Evolutionary conservation across 2,113 vertebrate species (phyloP).

Genomic region (Caranx ignobilis): DNA sequence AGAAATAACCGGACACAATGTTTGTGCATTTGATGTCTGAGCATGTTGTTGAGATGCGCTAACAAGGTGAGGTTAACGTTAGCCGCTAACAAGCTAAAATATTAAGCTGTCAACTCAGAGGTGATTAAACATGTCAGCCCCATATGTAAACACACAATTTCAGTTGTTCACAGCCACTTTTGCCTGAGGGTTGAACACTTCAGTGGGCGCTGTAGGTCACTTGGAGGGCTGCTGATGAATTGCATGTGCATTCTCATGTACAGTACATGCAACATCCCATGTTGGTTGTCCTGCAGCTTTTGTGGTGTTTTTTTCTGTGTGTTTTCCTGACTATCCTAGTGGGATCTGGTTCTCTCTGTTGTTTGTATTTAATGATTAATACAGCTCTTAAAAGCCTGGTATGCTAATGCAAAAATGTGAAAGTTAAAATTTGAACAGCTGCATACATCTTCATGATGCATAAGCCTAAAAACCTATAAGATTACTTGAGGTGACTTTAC

Average conservation of each 20-base stretch:
- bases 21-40: not conserved
- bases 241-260: not conserved
- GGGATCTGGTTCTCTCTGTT: not conserved
- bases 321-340: not conserved
- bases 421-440: not conserved
- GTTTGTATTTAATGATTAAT: not conserved
- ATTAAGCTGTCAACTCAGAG: not conserved
- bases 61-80: not conserved
- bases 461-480: not conserved
- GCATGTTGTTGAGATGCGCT: not conserved
- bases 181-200: conserved; percentile 5
- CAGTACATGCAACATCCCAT: no score
- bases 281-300: not conserved
- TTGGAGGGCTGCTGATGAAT: not conserved
- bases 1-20: not conserved
- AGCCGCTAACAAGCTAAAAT: not conserved
- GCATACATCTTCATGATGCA: conserved; percentile 10
- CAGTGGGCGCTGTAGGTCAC: conserved; percentile 12
- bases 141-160: conserved; percentile 7
- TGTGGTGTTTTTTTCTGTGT: not conserved
- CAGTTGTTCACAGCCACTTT: conserved; percentile 5
- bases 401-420: not conserved
- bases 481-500: not conserved
- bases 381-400: not conserved
- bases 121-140: not conserved